Base-by-base conservation (phyloP, 2,113 vertebrate genomes). In the Catharus fuscescens region DNA sequence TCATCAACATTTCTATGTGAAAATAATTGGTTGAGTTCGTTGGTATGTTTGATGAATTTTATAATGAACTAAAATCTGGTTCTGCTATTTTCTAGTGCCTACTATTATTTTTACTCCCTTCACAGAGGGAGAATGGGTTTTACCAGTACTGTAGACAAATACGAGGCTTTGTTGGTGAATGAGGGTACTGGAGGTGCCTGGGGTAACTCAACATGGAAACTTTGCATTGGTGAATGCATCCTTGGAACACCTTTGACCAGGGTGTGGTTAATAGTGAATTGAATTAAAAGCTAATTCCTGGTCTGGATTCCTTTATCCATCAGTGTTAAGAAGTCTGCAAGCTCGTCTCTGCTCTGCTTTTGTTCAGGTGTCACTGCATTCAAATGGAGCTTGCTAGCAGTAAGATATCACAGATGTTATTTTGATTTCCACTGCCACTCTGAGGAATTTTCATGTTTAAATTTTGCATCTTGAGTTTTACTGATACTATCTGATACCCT, bases 401-500 rank as follows among this genome's bases (percentile, higher is more conserved):
- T 81, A 67, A 83, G 48, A 19, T 81, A 60, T 21, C 88, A 52
- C 93, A 88, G 90, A 83, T 96, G 80, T 90, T 80, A 60, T 82
- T 96, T 91, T 59, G 69, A 90, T 95, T 96, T 92, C 80, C 82
- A 54, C 82, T 93, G 76, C 67, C 92, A 90, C 82, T 36, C 57
- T 65, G 53, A 83, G 82, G 67, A 88, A 80, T 93, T 94, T 95
- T 90, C 83, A 42, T 66, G 54, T 82, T 83, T 85, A 42, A 82
- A 61, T 92, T 92, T 90, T 73, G 53, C 80, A 78, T 88, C 52
- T 78, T 88, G 54, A 61, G 31, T 95, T 90, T 87, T 93, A 29
- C 86, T 90, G 94, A 67, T 94, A 71, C 60, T 93, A 18, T 95
- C 79, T 88, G 92, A 90, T 90, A 88, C 61, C 23, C 88, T 78